These are phyloP conservation scores for Lanistes nyassanus DNA, from an alignment of 1,140 invertebrate genomes.

Conservation along the genomic window DNA sequence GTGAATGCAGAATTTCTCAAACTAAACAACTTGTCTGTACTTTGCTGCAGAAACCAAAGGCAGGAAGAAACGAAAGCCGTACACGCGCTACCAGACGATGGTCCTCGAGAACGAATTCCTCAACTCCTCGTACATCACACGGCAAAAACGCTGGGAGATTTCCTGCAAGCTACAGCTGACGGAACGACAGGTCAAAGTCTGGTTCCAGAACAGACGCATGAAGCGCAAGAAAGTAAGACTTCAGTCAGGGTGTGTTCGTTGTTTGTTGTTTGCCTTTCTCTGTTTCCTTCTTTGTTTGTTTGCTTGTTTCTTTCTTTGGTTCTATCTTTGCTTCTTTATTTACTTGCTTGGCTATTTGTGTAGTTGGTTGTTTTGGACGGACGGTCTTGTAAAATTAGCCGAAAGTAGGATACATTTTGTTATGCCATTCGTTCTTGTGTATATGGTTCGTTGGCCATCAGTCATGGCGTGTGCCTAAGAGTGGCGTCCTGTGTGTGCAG, in stretches of 20 bases:
- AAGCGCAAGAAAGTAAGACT: constrained; percentile 90
- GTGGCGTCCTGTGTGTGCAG: neutral
- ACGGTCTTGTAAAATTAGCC: too few species aligned
- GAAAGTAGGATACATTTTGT: too few species aligned
- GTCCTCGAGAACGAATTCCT: constrained; percentile 76
- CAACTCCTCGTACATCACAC: constrained; percentile 75
- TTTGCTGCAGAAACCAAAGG: constrained; percentile 62
- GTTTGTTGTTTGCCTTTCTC: neutral
- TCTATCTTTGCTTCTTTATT: neutral
- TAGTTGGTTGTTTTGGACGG: neutral
- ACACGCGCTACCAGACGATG: constrained; percentile 87
- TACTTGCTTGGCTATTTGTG: neutral
- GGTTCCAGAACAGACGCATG: constrained; percentile 95
- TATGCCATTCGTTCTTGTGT: too few species aligned
- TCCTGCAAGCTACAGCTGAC: constrained; percentile 88
- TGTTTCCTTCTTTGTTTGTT: neutral
- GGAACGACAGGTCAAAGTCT: constrained; percentile 83
- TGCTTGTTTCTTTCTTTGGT: neutral
- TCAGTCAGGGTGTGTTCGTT: neutral
- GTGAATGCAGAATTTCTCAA: neutral
- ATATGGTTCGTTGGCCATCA: too few species aligned
- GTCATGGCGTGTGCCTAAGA: too few species aligned
- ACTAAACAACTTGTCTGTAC: constrained; percentile 11
- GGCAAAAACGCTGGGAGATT: constrained; percentile 86
- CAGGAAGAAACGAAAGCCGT: constrained; percentile 83